Evolutionary conservation across 2,113 vertebrate genomes (phyloP), one percentile per base, ranked within the genome.

Genomic region (Panurus biarmicus): DNA sequence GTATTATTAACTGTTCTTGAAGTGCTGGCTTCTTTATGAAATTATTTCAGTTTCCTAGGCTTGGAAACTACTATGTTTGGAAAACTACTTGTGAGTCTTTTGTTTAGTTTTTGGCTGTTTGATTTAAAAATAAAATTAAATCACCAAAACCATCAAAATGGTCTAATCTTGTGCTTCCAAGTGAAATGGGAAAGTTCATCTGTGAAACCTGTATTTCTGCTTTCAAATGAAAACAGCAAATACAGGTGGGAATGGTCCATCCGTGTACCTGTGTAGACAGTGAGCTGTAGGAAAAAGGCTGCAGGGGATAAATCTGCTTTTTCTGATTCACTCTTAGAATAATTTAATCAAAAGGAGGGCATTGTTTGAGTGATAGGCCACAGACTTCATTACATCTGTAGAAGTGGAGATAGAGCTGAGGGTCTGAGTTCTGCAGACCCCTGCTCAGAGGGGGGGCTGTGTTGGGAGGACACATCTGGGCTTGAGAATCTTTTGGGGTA

Each of bases 261-360:
- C 22, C 53, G 0, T 42, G 9, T 53, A 28, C 7, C 11, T 57
- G 1, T 40, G 50, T 51, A 56, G 35, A 71, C 12, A 0, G 0
- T 10, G 25, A 70, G 13, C 44, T 86, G 15, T 3, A 31, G 50
- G 38, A 20, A 44, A 38, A 69, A 57, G 36, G 31, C 9, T 38
- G 3, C 15, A 56, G 33, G 26, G 14, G 7, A 38, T 64, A 51
- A 48, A 44, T 69, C 28, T 73, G 6, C 35, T 67, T 64, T 64
- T 14, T 56, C 64, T 65, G 21, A 53, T 60, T 85, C 29, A 57
- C 12, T 25, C 23, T 67, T 1, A 1, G 0, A 31, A 65, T 65
- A n/a, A 36, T n/a, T 48, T 33, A 31, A 28, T 47, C 16, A 45
- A 65, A 65, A 67, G 24, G 6, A 76, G 21, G 29, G 23, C 26